Base-by-base conservation (phyloP, 1,140 invertebrate species). In the Drosophila navojoa region DNA sequence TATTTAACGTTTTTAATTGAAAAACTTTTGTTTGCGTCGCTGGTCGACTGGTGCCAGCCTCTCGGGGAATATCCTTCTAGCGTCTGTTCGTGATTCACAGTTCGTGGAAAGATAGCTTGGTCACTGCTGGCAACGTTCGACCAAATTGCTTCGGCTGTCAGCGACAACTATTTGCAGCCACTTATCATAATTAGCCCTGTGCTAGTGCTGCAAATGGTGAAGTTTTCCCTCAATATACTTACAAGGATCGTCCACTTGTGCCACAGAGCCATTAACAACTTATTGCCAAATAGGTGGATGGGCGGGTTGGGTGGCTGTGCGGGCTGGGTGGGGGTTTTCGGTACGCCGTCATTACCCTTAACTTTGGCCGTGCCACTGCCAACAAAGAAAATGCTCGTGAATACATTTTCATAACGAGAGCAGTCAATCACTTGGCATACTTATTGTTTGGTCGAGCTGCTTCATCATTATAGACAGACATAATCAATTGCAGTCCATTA, bases 401-500 rank as follows among this genome's bases (percentile, higher is more conserved):
- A 79, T 68, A 69, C 47, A 76, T 79, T 77, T 76, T 79, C 63
- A 71, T 71, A 77, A 77, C 55, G 60, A 64, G 57, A 70, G 57
- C 61, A 57, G 73, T 72, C 35, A 54, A 49, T 60, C 61, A 50
- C 70, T 73, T 40, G 27, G 63, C 52, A 54, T 52, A 67, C 68
- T 62, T 61, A 62, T 76, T 79, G 74, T 73, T 67, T 63, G 63
- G 44, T 22, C 35, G 57, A 66, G 72, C 68, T 63, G 68, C 40
- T 66, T 59, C 73, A 72, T 72, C 76, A 78, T 76, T 78, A 77
- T 77, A 53, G 66, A 79, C 77, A 79, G 72, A 73, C 63, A 54
- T 73, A 81, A 81, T 81, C 77, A 81, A 79, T 79, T 81, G 79
- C 77, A 81, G 70, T 77, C 74, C 77, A 79, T 81, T 81, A 79